These are phyloP conservation scores for Ctenopoma multispine DNA, from an alignment of 2,797 vertebrate species.

Conservation along the genomic window DNA sequence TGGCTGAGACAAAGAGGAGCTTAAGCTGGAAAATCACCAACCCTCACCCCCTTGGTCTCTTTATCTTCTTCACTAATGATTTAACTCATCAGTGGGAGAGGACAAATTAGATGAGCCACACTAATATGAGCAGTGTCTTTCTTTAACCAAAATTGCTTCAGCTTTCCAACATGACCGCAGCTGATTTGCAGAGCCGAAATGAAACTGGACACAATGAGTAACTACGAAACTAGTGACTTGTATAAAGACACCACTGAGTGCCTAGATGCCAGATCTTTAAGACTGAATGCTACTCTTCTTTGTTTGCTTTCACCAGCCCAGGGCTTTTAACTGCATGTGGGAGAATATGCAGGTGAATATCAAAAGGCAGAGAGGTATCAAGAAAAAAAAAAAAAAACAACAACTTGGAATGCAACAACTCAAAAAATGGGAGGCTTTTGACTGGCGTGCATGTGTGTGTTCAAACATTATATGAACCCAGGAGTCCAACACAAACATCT, in stretches of 20 bases:
- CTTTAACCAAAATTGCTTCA: constrained; percentile 23
- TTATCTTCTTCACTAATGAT: constrained; percentile 12
- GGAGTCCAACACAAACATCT: constrained; percentile 46
- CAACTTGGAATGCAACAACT: constrained; percentile 64
- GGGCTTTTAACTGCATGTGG: constrained; percentile 32
- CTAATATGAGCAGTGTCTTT: constrained; percentile 13
- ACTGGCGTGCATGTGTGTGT: constrained; percentile 49
- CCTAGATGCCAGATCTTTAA: constrained; percentile 37
- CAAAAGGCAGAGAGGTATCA: constrained; percentile 62
- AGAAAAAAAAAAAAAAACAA: constrained; percentile 23
- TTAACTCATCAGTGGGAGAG: constrained; percentile 24
- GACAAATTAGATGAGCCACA: neutral
- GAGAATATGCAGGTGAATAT: constrained; percentile 48
- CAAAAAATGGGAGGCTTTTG: constrained; percentile 40
- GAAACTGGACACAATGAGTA: constrained; percentile 13
- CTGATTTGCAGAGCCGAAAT: constrained; percentile 41
- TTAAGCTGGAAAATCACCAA: constrained; percentile 5
- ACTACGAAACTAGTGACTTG: constrained; percentile 53
- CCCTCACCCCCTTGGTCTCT: neutral
- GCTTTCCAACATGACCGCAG: constrained; percentile 1
- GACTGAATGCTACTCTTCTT: constrained; percentile 36
- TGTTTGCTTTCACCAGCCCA: constrained; percentile 33
- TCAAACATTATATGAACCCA: constrained; percentile 46
- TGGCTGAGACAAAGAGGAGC: constrained; percentile 38
- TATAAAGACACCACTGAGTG: constrained; percentile 22